phyloP scores from a whole-genome alignment of 2,888 invertebrate genomes.

The Cephus nigrinus region DNA sequence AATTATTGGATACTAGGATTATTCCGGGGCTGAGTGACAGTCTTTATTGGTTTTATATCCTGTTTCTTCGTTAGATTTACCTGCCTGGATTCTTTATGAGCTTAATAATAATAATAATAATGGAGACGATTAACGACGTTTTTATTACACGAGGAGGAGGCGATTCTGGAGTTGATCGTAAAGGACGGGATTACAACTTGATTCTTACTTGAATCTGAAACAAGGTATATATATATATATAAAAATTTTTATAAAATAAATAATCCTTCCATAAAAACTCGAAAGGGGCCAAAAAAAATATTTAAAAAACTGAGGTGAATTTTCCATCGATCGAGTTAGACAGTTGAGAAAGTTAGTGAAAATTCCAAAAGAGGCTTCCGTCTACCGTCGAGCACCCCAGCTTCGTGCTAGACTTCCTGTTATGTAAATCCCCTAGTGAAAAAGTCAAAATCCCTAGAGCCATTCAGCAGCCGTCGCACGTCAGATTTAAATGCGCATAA shows the following conservation, averaged over 20 bases:
- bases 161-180: not conserved
- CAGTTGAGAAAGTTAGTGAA: not conserved
- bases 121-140: not conserved
- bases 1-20: not conserved
- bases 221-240: not conserved
- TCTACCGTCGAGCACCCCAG: not conserved
- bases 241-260: not conserved
- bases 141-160: not conserved
- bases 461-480: not conserved
- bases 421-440: not conserved
- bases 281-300: not conserved
- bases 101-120: not conserved
- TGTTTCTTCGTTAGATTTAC: not conserved
- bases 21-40: not conserved
- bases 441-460: slow-evolving; percentile 3
- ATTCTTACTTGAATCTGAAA: not conserved
- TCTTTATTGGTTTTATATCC: not conserved
- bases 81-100: not conserved
- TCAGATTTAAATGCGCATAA: slow-evolving; percentile 3
- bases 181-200: not conserved
- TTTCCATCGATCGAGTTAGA: not conserved
- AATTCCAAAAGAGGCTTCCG: not conserved
- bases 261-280: not conserved
- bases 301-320: not conserved
- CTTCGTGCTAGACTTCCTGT: not conserved